Conservation (phyloP, 2,888 invertebrate species). For the Eupithecia insigniata region DNA sequence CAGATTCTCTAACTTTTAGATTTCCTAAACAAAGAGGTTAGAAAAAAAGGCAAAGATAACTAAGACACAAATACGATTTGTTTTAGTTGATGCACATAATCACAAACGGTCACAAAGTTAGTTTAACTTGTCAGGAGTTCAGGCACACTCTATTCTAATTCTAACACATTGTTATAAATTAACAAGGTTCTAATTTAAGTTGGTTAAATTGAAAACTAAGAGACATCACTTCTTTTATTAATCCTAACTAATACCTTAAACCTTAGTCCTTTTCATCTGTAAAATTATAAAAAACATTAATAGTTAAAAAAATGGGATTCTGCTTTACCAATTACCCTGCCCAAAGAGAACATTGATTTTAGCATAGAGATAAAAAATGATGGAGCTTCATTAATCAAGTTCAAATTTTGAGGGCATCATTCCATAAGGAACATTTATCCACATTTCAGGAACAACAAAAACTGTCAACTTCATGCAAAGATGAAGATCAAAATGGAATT, state of each 20-base stretch:
- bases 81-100: constrained; percentile 23
- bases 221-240: constrained; percentile 19
- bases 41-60: not conserved
- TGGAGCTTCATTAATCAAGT: too few species aligned
- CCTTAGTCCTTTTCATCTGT: constrained; percentile 76
- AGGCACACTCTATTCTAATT: too few species aligned
- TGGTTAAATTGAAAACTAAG: constrained; percentile 12
- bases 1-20: not conserved
- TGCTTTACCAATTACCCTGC: not conserved
- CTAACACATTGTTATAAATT: constrained; percentile 1
- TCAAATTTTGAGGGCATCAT: too few species aligned
- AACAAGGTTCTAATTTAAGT: constrained; percentile 15
- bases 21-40: not conserved
- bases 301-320: not conserved
- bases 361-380: not conserved
- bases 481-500: too few species aligned
- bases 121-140: constrained; percentile 14
- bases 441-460: too few species aligned
- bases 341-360: not conserved
- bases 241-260: constrained; percentile 64
- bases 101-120: constrained; percentile 25
- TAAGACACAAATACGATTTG: not conserved
- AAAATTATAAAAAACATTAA: constrained; percentile 51
- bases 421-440: too few species aligned
- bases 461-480: too few species aligned